A percentile compares a stretch with the other conserved stretches of the same genome.
Conservation (phyloP, 2,797 vertebrate species). For the Dryobates pubescens region DNA sequence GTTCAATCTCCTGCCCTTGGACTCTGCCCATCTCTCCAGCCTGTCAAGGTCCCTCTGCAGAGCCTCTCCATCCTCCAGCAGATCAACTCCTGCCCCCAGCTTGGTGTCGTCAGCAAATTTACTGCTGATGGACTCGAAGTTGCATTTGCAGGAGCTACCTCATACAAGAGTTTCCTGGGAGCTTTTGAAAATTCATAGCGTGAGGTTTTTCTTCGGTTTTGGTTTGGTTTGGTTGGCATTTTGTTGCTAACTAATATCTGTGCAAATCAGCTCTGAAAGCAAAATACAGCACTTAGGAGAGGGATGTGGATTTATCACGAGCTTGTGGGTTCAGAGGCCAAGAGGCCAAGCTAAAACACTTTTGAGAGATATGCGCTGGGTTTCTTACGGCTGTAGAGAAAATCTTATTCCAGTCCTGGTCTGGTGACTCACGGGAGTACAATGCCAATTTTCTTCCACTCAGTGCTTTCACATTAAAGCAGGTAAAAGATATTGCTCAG, state of each 20-base stretch:
- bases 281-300: not conserved
- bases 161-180: not conserved
- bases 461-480: not conserved
- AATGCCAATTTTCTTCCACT: constrained; percentile 1
- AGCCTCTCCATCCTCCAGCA: too few species aligned
- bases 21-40: too few species aligned
- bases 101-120: too few species aligned
- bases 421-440: not conserved
- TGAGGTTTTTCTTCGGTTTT: not conserved
- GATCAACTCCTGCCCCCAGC: too few species aligned
- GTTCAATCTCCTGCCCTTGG: too few species aligned
- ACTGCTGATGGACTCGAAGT: too few species aligned
- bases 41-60: too few species aligned
- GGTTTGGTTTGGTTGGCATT: not conserved
- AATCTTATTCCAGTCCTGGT: not conserved
- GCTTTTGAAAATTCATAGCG: not conserved
- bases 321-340: not conserved
- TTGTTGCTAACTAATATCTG: not conserved
- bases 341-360: not conserved
- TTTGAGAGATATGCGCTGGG: not conserved
- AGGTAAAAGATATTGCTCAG: constrained; percentile 6
- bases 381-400: not conserved
- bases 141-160: not conserved
- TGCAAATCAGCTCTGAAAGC: not conserved
- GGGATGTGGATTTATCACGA: not conserved